Conservation (phyloP, 2,113 vertebrate species). For the Panthera leo region DNA sequence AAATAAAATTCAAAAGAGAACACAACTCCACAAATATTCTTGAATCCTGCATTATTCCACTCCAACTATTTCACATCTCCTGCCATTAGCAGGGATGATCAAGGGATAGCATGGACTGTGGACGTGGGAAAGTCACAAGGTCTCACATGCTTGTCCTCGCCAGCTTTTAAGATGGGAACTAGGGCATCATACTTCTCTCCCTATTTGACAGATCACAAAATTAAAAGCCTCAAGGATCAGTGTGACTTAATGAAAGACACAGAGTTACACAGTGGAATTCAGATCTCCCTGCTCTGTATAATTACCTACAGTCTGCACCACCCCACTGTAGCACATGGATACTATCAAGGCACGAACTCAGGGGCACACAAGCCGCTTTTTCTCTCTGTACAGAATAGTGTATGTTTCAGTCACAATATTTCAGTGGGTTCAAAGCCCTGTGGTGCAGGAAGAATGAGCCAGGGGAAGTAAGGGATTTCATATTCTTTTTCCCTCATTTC, state of each 20-base stretch:
- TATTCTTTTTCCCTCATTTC: not conserved
- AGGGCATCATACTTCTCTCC: not conserved
- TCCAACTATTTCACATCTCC: not conserved
- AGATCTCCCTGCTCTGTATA: not conserved
- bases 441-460: not conserved
- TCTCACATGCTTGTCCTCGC: not conserved
- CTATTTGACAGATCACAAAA: not conserved
- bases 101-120: not conserved
- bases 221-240: not conserved
- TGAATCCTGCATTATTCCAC: not conserved
- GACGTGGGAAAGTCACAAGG: not conserved
- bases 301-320: not conserved
- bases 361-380: not conserved
- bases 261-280: not conserved
- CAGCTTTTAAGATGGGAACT: not conserved
- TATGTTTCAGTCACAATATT: conserved; percentile 61
- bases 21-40: not conserved
- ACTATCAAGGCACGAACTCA: not conserved
- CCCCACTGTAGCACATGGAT: not conserved
- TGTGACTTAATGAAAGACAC: not conserved
- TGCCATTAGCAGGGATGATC: not conserved
- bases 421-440: conserved; percentile 59
- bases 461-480: conserved; percentile 9
- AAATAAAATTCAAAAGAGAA: conserved; percentile 48
- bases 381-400: not conserved